Evolutionary conservation across 2,113 vertebrate genomes (phyloP).

Genomic region (Leptocoma aspasia): DNA sequence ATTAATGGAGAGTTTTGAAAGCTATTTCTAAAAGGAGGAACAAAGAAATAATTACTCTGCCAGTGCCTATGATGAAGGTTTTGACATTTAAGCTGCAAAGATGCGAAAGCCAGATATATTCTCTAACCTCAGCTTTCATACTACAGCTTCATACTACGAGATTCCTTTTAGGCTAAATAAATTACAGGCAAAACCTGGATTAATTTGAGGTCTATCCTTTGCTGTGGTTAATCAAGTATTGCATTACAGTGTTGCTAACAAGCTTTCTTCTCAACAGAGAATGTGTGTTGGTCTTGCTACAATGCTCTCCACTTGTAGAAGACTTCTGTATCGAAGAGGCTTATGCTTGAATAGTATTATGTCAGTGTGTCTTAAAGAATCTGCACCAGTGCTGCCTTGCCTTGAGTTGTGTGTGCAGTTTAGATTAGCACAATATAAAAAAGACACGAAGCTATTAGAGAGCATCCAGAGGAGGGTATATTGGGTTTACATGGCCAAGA

Average conservation of each 20-base stretch:
- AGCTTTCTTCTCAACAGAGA: not conserved
- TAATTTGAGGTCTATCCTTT: not conserved
- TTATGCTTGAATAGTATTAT: not conserved
- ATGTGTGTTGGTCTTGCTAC: not conserved
- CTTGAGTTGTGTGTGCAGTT: not conserved
- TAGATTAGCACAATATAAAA: not conserved
- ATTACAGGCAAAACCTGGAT: not conserved
- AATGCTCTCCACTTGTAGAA: not conserved
- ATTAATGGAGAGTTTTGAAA: not conserved
- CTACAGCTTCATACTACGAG: not conserved
- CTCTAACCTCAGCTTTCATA: not conserved
- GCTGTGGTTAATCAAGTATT: not conserved
- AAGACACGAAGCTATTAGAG: not conserved
- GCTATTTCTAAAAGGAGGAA: not conserved
- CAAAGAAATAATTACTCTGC: not conserved
- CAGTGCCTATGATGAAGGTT: not conserved
- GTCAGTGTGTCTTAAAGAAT: not conserved
- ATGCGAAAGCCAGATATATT: not conserved
- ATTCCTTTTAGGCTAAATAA: not conserved
- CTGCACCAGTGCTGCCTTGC: not conserved
- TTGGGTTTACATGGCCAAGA: not conserved
- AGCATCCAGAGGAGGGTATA: not conserved
- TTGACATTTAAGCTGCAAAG: not conserved
- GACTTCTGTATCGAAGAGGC: not conserved
- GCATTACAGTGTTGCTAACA: not conserved